Percentiles rank a stretch among this genome's conserved stretches.
Conservation (phyloP, 2,113 vertebrate genomes). For the Calypte anna region DNA sequence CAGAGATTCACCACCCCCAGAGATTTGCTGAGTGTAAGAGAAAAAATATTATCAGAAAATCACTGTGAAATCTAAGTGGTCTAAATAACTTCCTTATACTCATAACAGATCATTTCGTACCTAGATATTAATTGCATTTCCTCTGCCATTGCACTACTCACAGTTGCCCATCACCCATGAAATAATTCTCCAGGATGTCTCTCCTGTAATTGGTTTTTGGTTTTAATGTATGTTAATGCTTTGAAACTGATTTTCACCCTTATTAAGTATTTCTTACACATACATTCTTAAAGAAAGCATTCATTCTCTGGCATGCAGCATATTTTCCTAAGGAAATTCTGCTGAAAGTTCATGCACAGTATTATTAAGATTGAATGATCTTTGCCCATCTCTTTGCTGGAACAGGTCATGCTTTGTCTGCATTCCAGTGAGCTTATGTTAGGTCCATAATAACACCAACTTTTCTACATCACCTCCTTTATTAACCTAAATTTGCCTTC, state of each 20-base stretch:
- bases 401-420: conserved; percentile 50
- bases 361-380: conserved; percentile 13
- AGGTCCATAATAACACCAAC: conserved; percentile 36
- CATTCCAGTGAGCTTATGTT: conserved; percentile 52
- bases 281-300: conserved; percentile 19
- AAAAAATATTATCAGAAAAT: conserved; percentile 13
- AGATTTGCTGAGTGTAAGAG: background rate
- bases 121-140: conserved; percentile 1
- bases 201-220: conserved; percentile 3
- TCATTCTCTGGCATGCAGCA: background rate
- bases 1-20: background rate
- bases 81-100: conserved; percentile 7
- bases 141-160: background rate
- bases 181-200: conserved; percentile 5
- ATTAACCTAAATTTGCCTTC: conserved; percentile 30
- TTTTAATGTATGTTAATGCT: conserved; percentile 27
- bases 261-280: conserved; percentile 3
- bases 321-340: conserved; percentile 47
- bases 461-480: conserved; percentile 51
- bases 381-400: conserved; percentile 15
- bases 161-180: background rate
- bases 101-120: background rate
- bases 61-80: conserved; percentile 16
- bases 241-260: background rate
- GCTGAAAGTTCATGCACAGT: background rate